These are phyloP conservation scores for Philopotamus ludificatus DNA, from an alignment of 1,140 invertebrate genomes.

Conservation along the genomic window DNA sequence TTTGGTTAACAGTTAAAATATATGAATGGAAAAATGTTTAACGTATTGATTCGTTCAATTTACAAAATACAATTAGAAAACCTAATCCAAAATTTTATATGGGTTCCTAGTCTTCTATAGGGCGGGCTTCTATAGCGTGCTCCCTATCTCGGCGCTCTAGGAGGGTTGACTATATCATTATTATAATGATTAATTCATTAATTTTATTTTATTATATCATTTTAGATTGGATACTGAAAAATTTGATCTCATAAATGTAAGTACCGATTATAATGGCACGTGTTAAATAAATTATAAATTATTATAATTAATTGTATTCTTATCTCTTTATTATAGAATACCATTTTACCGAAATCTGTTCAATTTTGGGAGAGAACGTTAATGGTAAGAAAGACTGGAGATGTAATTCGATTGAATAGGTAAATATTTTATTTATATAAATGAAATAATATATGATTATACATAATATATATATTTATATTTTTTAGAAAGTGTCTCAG, in stretches of 20 bases:
- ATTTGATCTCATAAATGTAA: slow-evolving; percentile 84
- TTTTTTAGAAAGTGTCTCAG: slow-evolving; percentile 74
- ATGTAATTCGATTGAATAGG: slow-evolving; percentile 85
- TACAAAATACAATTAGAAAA: too few relatives aligned
- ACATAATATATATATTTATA: slow-evolving; percentile 41
- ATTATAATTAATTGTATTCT: too few relatives aligned
- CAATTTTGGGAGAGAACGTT: slow-evolving; percentile 91
- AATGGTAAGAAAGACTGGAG: slow-evolving; percentile 80
- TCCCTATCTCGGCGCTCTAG: too few relatives aligned
- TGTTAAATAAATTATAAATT: slow-evolving; percentile 4
- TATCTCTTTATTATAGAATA: not conserved
- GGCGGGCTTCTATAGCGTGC: too few relatives aligned
- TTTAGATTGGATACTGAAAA: slow-evolving; percentile 77
- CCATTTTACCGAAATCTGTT: slow-evolving; percentile 76
- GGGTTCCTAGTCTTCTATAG: too few relatives aligned
- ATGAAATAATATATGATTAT: too few relatives aligned
- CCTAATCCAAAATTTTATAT: too few relatives aligned
- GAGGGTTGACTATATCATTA: not conserved
- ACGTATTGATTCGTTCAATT: too few relatives aligned
- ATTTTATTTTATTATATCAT: slow-evolving; percentile 54
- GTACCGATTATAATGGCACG: slow-evolving; percentile 48
- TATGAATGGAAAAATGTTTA: too few relatives aligned
- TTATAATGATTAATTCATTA: slow-evolving; percentile 14
- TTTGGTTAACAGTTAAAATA: too few relatives aligned
- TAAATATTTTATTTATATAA: too few relatives aligned